phyloP scores from a whole-genome alignment of 2,888 invertebrate genomes.

The Standfussiana lucernea region DNA sequence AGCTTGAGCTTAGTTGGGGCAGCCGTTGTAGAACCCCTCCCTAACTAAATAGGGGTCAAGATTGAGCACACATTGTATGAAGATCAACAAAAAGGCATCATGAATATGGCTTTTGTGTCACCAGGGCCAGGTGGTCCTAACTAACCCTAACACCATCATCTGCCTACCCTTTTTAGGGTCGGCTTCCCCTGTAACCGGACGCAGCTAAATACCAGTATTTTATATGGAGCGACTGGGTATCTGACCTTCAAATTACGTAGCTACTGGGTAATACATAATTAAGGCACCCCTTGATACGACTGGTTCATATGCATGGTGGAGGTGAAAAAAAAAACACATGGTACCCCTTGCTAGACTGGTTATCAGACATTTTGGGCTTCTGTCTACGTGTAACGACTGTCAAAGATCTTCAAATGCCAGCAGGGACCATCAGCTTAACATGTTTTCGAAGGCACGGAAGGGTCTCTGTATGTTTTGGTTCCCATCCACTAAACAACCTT shows the following conservation, averaged over 20 bases:
- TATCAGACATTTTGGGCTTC: not conserved
- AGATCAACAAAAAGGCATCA: not conserved
- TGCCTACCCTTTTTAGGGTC: not conserved
- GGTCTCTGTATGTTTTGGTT: not conserved
- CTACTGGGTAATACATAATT: not conserved
- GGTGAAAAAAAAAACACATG: too few species aligned
- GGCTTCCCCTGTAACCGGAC: not conserved
- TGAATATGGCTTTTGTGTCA: constrained; percentile 11
- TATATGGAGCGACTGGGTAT: not conserved
- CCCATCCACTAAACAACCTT: not conserved
- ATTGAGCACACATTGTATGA: not conserved
- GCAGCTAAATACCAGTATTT: not conserved
- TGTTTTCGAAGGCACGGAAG: not conserved
- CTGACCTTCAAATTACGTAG: not conserved
- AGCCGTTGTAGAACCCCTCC: not conserved
- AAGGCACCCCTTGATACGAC: too few species aligned
- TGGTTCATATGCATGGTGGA: too few species aligned
- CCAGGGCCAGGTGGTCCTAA: not conserved
- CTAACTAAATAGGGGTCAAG: not conserved
- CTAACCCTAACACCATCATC: not conserved
- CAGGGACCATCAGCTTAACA: not conserved
- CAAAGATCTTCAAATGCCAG: not conserved
- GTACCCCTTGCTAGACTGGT: not conserved
- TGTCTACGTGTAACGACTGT: not conserved
- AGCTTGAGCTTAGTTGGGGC: not conserved